Percentiles rank a stretch among this genome's conserved stretches.
phyloP scores from a whole-genome alignment of 2,888 invertebrate species.

The Drosophila acutilabella region DNA sequence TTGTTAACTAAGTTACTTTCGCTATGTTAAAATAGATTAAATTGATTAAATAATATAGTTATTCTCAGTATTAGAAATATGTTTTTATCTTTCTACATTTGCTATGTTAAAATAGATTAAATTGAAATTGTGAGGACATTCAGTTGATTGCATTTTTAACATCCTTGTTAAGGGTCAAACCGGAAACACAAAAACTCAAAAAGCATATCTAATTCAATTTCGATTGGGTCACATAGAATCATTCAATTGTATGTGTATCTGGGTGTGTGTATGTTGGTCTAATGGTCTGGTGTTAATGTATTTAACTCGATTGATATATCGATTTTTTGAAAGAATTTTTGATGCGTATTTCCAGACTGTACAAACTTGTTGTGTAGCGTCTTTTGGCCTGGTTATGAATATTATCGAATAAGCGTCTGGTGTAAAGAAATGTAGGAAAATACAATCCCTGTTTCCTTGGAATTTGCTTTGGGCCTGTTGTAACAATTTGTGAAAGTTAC shows the following conservation, averaged over 20 bases:
- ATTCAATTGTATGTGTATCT: neutral
- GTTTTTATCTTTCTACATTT: neutral
- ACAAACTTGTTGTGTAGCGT: neutral
- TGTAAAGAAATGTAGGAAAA: slow-evolving; percentile 10
- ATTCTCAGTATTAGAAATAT: too few relatives aligned
- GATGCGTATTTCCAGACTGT: neutral
- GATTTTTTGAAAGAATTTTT: neutral
- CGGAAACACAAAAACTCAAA: neutral
- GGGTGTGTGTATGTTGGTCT: neutral
- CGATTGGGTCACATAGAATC: neutral
- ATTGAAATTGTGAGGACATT: neutral
- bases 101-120: neutral
- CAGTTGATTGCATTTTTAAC: neutral
- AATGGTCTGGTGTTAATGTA: neutral
- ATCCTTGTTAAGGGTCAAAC: neutral
- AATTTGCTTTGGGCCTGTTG: slow-evolving; percentile 38
- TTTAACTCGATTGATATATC: neutral
- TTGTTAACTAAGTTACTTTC: neutral
- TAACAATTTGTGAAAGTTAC: slow-evolving; percentile 47
- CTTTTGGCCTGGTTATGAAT: neutral
- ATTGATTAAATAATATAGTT: too few relatives aligned
- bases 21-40: neutral
- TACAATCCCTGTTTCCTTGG: slow-evolving; percentile 51
- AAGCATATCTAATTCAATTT: neutral
- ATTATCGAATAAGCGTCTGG: neutral